Conservation (phyloP, 2,888 invertebrate species). For the Scaptomyza tumidula region DNA sequence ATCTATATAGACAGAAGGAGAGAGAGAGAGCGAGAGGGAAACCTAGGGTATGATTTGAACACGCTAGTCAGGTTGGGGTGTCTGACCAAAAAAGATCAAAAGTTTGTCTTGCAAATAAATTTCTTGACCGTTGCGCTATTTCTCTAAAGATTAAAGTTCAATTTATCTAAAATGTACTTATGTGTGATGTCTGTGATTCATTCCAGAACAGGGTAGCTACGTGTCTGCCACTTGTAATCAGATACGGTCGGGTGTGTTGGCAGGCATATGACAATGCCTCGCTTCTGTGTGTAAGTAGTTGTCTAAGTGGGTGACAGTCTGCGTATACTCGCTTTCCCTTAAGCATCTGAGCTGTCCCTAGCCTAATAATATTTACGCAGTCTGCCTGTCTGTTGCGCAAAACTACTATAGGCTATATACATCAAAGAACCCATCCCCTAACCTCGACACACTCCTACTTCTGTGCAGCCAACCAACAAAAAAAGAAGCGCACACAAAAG, state of each 20-base stretch:
- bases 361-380: constrained; percentile 62
- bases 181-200: background rate
- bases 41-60: constrained; percentile 1
- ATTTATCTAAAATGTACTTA: background rate
- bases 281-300: constrained; percentile 56
- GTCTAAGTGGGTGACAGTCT: constrained; percentile 54
- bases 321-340: constrained; percentile 14
- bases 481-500: constrained; percentile 28
- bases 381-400: constrained; percentile 39
- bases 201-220: constrained; percentile 25
- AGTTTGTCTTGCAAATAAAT: background rate
- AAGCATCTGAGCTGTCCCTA: constrained; percentile 26
- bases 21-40: background rate
- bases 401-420: constrained; percentile 60
- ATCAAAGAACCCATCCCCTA: constrained; percentile 43
- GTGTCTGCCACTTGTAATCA: constrained; percentile 7
- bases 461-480: constrained; percentile 36
- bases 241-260: constrained; percentile 1
- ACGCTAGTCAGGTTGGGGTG: background rate
- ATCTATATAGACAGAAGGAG: background rate
- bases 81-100: background rate
- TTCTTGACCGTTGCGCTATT: background rate
- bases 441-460: background rate
- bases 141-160: background rate
- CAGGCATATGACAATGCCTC: constrained; percentile 45